Conservation (phyloP, 2,888 invertebrate species). For the Himalopsyche anomala region DNA sequence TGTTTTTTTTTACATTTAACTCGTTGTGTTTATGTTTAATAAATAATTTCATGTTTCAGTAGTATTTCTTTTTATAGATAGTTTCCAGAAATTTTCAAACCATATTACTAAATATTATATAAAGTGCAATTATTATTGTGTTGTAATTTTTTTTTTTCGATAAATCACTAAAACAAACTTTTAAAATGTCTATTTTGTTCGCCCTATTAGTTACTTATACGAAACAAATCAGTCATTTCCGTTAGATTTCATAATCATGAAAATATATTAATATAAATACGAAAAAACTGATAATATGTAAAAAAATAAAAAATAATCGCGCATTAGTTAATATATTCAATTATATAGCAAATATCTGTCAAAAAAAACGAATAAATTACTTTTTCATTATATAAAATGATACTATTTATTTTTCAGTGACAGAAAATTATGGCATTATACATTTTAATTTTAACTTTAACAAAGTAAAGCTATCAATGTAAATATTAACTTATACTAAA, state of each 20-base stretch:
- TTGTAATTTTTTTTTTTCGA: too few relatives aligned
- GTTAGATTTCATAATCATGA: background rate
- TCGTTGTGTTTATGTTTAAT: too few relatives aligned
- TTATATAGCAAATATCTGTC: background rate
- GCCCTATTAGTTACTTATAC: background rate
- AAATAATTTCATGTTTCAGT: too few relatives aligned
- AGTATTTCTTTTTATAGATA: too few relatives aligned
- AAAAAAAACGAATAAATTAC: background rate
- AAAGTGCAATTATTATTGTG: too few relatives aligned
- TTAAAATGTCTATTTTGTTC: background rate
- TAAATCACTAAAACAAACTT: background rate
- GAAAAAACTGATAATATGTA: background rate
- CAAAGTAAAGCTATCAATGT: slow-evolving; percentile 5
- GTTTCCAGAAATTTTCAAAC: too few relatives aligned
- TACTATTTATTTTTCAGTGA: background rate
- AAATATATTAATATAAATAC: background rate
- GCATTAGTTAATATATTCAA: background rate
- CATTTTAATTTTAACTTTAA: slow-evolving; percentile 16
- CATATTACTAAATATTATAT: too few relatives aligned
- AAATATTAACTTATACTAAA: background rate
- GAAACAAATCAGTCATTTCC: background rate
- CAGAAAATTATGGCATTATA: background rate
- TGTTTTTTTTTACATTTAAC: too few relatives aligned
- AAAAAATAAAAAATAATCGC: background rate
- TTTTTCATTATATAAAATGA: background rate